These are phyloP conservation scores for Gephyroberyx darwinii DNA, from an alignment of 2,797 vertebrate genomes.

Conservation along the genomic window DNA sequence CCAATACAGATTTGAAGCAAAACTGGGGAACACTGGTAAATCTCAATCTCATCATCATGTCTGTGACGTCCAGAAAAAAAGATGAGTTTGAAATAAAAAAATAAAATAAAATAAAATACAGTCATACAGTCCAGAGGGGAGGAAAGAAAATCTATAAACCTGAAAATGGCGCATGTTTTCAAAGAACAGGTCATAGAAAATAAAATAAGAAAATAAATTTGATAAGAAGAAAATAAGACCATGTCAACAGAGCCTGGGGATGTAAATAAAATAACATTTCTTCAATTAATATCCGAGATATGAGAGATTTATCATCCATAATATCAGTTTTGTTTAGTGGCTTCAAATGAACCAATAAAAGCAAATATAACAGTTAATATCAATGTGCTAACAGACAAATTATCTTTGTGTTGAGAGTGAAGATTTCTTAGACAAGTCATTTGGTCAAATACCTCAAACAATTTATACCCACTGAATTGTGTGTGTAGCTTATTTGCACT, in stretches of 20 bases:
- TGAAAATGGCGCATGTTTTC: conserved; percentile 56
- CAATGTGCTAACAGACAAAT: conserved; percentile 23
- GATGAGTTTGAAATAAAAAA: conserved; percentile 53
- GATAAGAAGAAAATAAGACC: conserved; percentile 46
- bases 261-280: conserved; percentile 39
- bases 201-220: conserved; percentile 14
- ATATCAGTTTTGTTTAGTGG: conserved; percentile 20
- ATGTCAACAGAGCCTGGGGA: conserved; percentile 58
- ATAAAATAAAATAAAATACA: conserved; percentile 52
- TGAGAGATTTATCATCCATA: conserved; percentile 17
- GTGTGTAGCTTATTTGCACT: neutral
- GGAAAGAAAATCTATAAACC: conserved; percentile 41
- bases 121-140: conserved; percentile 60
- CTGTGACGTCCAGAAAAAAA: conserved; percentile 67
- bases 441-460: conserved; percentile 52
- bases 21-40: conserved; percentile 89
- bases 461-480: conserved; percentile 19
- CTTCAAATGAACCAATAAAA: conserved; percentile 27
- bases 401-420: neutral
- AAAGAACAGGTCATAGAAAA: conserved; percentile 30
- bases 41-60: conserved; percentile 78
- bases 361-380: conserved; percentile 35
- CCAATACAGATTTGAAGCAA: conserved; percentile 95
- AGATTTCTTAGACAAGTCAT: conserved; percentile 39
- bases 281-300: conserved; percentile 42